Percentiles rank a stretch among this genome's conserved stretches.
phyloP scores from a whole-genome alignment of 2,113 vertebrate species.

The Corythaixoides concolor region DNA sequence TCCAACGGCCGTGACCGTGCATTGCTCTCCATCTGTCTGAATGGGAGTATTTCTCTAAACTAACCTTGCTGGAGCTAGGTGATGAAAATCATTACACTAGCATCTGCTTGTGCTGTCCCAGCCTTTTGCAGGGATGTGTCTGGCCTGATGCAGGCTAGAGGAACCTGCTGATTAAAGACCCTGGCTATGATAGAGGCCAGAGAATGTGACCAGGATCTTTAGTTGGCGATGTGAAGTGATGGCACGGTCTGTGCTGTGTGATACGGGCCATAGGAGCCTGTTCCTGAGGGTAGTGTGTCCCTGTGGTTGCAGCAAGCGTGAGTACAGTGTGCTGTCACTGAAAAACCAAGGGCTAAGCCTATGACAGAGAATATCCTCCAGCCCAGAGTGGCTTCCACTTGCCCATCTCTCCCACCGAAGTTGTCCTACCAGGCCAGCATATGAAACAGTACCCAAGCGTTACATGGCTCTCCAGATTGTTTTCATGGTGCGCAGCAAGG shows the following conservation, averaged over 20 bases:
- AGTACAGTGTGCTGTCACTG: neutral
- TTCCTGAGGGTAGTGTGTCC: neutral
- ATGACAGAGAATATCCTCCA: neutral
- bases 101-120: rapidly evolving
- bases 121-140: rapidly evolving
- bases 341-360: neutral
- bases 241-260: neutral
- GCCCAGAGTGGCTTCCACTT: neutral
- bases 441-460: rapidly evolving
- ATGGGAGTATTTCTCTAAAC: neutral
- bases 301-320: rapidly evolving
- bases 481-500: neutral
- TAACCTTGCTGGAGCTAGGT: neutral
- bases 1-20: neutral
- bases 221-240: neutral
- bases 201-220: neutral
- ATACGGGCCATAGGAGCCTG: rapidly evolving
- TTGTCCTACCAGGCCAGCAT: too few relatives aligned
- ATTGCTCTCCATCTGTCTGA: neutral
- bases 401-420: neutral
- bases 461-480: neutral
- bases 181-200: neutral
- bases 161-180: neutral
- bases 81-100: neutral
- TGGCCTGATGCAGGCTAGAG: neutral